These are phyloP conservation scores for Agrochola lychnidis DNA, from an alignment of 2,888 invertebrate genomes.

Conservation along the genomic window DNA sequence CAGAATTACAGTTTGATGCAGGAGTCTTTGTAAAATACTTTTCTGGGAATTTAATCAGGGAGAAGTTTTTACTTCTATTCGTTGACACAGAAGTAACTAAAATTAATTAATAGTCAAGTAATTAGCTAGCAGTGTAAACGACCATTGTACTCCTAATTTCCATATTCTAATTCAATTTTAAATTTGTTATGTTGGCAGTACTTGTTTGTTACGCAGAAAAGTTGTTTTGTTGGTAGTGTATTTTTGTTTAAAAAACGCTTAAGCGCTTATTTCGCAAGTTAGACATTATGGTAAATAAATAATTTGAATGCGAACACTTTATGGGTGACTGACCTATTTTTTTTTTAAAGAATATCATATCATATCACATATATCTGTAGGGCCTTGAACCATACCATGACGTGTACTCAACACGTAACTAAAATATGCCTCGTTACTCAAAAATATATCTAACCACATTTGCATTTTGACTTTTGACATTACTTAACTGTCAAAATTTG, in stretches of 20 bases:
- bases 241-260: not conserved
- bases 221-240: conserved; percentile 32
- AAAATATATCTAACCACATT: conserved; percentile 22
- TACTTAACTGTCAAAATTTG: conserved; percentile 45
- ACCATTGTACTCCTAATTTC: conserved; percentile 29
- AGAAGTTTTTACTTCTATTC: conserved; percentile 4
- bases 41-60: not conserved
- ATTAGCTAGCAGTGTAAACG: conserved; percentile 25
- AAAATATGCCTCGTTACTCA: not conserved
- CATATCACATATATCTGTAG: too few relatives aligned
- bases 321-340: not conserved
- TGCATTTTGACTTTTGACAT: conserved; percentile 49
- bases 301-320: not conserved
- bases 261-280: not conserved
- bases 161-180: conserved; percentile 18
- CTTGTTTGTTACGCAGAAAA: not conserved
- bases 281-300: too few relatives aligned
- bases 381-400: conserved; percentile 18
- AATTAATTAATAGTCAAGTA: not conserved
- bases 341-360: not conserved
- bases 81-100: not conserved
- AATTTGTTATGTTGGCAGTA: conserved; percentile 45
- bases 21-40: conserved; percentile 56
- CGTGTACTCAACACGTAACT: not conserved
- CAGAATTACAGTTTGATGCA: conserved; percentile 34